Evolutionary conservation across 2,797 vertebrate species (phyloP), one percentile per base, ranked within the genome.

Genomic region (Echeneis naucrates): DNA sequence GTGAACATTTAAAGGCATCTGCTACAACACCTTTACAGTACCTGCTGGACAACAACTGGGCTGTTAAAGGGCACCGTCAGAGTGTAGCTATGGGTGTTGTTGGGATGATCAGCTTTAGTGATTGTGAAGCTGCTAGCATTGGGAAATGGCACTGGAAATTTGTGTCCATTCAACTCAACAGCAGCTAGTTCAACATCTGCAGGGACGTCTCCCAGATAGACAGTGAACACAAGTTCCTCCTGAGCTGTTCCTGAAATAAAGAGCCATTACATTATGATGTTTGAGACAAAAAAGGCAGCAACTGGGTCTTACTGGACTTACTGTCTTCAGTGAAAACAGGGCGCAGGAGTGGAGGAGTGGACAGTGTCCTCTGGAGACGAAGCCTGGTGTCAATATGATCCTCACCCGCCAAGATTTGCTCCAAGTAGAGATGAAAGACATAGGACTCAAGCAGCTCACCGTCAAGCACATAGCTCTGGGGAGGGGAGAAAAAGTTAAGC

Each of bases 1-100:
- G 4, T 5, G 16, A 4, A 14, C 4, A 23, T 60, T 11, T 23
- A 11, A 19, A 52, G 8, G 4, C 0, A 0, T 24, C 1, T 14
- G 50, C 10, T 14, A 27, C 4, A 16, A 4, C 33, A 16, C 2
- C 8, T 12, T 59, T 80, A n/a, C n/a, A n/a, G n/a, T n/a, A 81
- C 90, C 89, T 84, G 13, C 50, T 72, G 64, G 2, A 14, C 1
- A 38, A 95, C 83, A 10, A 87, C 11, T 0, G 89, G 53, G 54
- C 95, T 88, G 26, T 90, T 84, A 75, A 96, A 95, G 14, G 90
- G 87, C 26, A 95, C 87, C 80, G 77, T 88, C 53, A 96, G 69
- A n/a, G 84, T 89, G 86, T 94, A 96, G 14, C 81, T 80, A 72
- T 87, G 89, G 0, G 85, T 93, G 75, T 77, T 72, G 26, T 94